These are phyloP conservation scores for Stegodyphus dumicola DNA, from an alignment of 1,140 invertebrate species.

Conservation along the genomic window DNA sequence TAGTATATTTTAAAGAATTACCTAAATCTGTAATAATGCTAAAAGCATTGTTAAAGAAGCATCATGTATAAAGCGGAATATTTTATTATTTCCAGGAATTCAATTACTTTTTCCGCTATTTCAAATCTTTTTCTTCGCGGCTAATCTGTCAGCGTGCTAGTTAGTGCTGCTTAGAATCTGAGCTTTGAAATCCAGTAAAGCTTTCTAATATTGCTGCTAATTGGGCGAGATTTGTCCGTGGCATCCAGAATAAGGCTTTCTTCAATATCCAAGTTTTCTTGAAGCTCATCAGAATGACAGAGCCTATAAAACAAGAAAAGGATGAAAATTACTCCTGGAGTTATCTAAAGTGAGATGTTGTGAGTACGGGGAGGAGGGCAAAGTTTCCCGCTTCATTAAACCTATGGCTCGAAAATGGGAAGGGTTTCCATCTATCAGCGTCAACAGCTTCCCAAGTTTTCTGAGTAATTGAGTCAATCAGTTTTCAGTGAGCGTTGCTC, in stretches of 20 bases:
- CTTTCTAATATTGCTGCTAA: background rate
- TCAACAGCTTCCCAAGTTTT: constrained; percentile 60
- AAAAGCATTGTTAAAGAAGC: no score
- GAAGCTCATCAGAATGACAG: constrained; percentile 51
- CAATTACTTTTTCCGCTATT: no score
- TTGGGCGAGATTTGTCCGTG: background rate
- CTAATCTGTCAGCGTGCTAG: no score
- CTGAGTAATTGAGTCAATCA: constrained; percentile 61
- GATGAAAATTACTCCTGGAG: constrained; percentile 53
- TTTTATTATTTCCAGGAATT: no score
- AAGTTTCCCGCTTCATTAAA: constrained; percentile 59
- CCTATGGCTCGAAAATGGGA: constrained; percentile 54
- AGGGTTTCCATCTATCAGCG: constrained; percentile 51
- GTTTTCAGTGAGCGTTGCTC: constrained; percentile 58
- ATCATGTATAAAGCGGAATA: no score
- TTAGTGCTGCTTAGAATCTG: no score
- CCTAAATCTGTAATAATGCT: no score
- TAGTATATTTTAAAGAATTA: no score
- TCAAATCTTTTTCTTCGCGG: no score
- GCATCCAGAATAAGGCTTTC: background rate
- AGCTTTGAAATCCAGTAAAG: no score
- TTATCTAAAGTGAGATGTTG: constrained; percentile 61
- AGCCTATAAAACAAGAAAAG: constrained; percentile 58
- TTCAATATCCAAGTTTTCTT: background rate
- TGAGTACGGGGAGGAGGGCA: constrained; percentile 6